Conservation (phyloP, 2,888 invertebrate species). For the Acrobasis consociella region DNA sequence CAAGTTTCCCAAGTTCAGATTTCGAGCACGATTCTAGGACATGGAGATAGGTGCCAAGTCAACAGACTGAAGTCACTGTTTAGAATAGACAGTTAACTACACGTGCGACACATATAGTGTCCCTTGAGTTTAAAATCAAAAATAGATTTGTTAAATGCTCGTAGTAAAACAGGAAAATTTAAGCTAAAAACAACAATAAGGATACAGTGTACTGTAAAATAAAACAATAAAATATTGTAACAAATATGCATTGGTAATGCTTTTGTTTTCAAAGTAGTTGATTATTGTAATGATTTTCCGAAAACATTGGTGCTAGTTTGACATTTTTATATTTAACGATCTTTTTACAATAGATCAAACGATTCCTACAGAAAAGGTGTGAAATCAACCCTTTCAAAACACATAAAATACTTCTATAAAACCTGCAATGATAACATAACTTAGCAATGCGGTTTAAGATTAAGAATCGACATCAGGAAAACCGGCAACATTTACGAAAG, state of each 20-base stretch:
- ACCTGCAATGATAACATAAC: too few relatives aligned
- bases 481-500: background rate
- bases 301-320: too few relatives aligned
- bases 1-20: constrained; percentile 39
- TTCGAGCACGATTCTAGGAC: constrained; percentile 35
- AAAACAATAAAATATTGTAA: background rate
- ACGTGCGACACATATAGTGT: constrained; percentile 12
- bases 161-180: constrained; percentile 12
- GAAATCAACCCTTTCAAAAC: too few relatives aligned
- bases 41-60: constrained; percentile 25
- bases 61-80: constrained; percentile 25
- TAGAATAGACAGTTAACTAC: constrained; percentile 22
- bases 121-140: constrained; percentile 17
- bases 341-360: too few relatives aligned
- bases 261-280: too few relatives aligned
- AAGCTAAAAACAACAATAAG: background rate
- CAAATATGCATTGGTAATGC: too few relatives aligned
- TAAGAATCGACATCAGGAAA: too few relatives aligned
- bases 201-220: background rate
- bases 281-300: too few relatives aligned
- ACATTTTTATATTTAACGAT: too few relatives aligned
- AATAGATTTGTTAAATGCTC: constrained; percentile 14
- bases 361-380: too few relatives aligned
- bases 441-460: too few relatives aligned
- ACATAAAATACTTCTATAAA: too few relatives aligned